phyloP scores from a whole-genome alignment of 2,113 vertebrate species.

The Caracal caracal region DNA sequence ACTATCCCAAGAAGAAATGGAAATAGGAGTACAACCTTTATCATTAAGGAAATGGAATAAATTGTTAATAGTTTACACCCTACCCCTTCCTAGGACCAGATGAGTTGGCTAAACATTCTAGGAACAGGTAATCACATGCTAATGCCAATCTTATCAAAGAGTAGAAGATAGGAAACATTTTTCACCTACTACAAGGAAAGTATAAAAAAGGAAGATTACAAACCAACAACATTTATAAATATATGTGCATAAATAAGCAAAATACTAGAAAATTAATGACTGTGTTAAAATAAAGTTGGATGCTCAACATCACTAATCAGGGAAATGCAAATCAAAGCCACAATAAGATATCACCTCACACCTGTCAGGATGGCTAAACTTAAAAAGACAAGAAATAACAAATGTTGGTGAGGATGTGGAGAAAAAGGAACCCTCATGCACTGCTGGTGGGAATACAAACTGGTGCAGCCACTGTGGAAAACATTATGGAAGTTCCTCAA shows the following conservation, averaged over 20 bases:
- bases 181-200: background rate
- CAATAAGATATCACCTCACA: background rate
- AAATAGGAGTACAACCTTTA: background rate
- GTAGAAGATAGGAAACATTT: background rate
- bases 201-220: background rate
- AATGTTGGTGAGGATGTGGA: background rate
- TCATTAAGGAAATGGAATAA: background rate
- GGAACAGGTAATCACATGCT: background rate
- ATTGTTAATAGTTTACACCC: background rate
- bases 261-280: background rate
- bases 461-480: background rate
- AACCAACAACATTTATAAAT: background rate
- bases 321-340: background rate
- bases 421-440: background rate
- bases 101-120: background rate
- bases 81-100: background rate
- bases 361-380: background rate
- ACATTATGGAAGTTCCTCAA: background rate
- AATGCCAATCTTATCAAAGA: background rate
- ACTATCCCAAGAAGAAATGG: background rate
- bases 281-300: background rate
- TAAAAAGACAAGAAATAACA: background rate
- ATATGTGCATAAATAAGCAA: background rate
- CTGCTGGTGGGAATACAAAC: background rate
- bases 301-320: background rate